Conservation (phyloP, 23 tunicate species). For the Styela plicata region DNA sequence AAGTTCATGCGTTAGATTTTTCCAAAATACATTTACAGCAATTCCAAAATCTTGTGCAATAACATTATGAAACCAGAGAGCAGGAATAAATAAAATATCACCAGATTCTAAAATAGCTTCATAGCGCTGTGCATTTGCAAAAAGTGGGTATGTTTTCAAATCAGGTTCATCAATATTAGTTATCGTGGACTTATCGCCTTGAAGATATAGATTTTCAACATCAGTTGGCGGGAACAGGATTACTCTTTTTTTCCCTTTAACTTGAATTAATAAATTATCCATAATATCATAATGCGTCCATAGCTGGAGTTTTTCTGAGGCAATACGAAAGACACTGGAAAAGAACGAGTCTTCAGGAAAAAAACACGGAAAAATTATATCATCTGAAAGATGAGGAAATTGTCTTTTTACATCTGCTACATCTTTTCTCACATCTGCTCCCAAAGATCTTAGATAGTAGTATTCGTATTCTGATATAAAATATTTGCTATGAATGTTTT, state of each 20-base stretch:
- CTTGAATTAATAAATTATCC: constrained; percentile 92
- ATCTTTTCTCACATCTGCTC: constrained; percentile 71
- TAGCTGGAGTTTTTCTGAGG: constrained; percentile 82
- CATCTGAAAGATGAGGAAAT: constrained; percentile 68
- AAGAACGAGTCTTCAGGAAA: constrained; percentile 60
- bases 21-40: constrained; percentile 95
- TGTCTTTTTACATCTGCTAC: constrained; percentile 62
- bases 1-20: constrained; percentile 40
- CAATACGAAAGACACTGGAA: constrained; percentile 86
- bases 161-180: constrained; percentile 61
- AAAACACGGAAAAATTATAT: constrained; percentile 58
- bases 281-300: constrained; percentile 99
- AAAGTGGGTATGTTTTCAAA: constrained; percentile 54
- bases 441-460: constrained; percentile 87
- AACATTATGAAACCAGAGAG: constrained; percentile 97
- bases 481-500: constrained; percentile 31
- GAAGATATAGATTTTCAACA: constrained; percentile 63
- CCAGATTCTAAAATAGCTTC: constrained; percentile 67
- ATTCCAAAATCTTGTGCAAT: constrained; percentile 81
- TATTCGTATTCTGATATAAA: constrained; percentile 56
- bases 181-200: constrained; percentile 80
- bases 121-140: constrained; percentile 47
- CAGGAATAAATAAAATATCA: constrained; percentile 89
- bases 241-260: constrained; percentile 71
- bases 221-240: constrained; percentile 86